Evolutionary conservation across 2,888 invertebrate species (phyloP), one percentile per base, ranked within the genome.

Genomic region (Diaprepes abbreviatus): DNA sequence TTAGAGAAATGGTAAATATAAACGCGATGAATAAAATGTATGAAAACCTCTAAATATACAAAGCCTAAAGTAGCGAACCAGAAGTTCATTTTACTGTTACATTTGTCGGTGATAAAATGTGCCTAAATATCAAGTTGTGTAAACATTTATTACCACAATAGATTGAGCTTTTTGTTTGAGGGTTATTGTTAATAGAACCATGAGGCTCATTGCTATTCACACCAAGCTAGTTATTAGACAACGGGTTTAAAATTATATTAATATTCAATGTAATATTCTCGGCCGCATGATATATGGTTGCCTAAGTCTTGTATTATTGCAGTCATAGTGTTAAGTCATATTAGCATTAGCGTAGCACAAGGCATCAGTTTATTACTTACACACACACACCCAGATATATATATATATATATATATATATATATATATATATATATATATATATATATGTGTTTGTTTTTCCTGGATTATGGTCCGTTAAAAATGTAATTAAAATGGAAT

Each of bases 221-320:
- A 43, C 21, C 19, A 3, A 21, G 19, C 14, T 38, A n/a, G 43
- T 43, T 43, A 43, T 43, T 43, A 21, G 43, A 21, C 43, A 43
- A n/a, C 19, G 21, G 43, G 43, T 43, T 43, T 43, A 21, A 43
- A 43, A 43, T 43, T 43, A 43, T 43, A 43, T 43, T 43, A 43
- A 43, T 43, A 21, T 43, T 9, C 19, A 43, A 21, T 43, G 43
- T 43, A 19, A 43, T 43, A 43, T 43, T 21, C 43, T n/a, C 19
- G 2, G n/a, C 2, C 21, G 21, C 3, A 21, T 43, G 43, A 43
- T 43, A 10, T 43, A 43, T 43, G 19, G 21, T 5, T 43, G 43
- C n/a, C 21, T n/a, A 19, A 21, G 40, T 17, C 17, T 17, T 17
- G 40, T 17, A 17, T 40, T 40, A 17, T 9, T 17, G 40, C 40